Evolutionary conservation across 2,113 vertebrate genomes (phyloP).

Genomic region (Glaucidium brasilianum): DNA sequence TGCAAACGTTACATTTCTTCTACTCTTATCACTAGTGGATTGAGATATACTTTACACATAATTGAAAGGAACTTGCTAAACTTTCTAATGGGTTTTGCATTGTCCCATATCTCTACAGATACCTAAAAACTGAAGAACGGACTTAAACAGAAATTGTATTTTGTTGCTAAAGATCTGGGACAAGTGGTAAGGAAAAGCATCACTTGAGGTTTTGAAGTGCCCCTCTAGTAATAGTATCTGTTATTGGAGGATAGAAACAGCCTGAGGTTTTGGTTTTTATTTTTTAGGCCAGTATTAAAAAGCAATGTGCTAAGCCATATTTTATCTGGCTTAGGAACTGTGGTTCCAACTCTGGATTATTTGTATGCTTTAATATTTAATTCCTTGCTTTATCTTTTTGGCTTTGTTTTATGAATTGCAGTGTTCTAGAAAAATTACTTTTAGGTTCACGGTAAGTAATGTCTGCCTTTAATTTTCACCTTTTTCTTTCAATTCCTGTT

Average conservation of each 20-base stretch:
- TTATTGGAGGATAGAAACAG: not conserved
- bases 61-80: not conserved
- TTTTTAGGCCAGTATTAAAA: not conserved
- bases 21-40: not conserved
- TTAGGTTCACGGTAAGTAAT: not conserved
- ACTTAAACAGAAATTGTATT: not conserved
- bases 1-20: not conserved
- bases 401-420: not conserved
- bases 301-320: not conserved
- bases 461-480: not conserved
- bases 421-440: not conserved
- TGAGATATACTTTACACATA: not conserved
- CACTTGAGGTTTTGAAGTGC: not conserved
- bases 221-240: not conserved
- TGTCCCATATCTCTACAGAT: not conserved
- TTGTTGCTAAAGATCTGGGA: not conserved
- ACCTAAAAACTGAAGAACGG: not conserved
- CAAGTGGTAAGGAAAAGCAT: not conserved
- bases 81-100: not conserved
- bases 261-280: not conserved
- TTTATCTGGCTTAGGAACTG: not conserved
- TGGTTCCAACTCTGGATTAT: not conserved
- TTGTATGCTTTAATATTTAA: not conserved
- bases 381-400: not conserved
- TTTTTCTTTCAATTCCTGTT: not conserved